Evolutionary conservation across 2,888 invertebrate species (phyloP), one percentile per base, ranked within the genome.

Genomic region (Atrina japonica): DNA sequence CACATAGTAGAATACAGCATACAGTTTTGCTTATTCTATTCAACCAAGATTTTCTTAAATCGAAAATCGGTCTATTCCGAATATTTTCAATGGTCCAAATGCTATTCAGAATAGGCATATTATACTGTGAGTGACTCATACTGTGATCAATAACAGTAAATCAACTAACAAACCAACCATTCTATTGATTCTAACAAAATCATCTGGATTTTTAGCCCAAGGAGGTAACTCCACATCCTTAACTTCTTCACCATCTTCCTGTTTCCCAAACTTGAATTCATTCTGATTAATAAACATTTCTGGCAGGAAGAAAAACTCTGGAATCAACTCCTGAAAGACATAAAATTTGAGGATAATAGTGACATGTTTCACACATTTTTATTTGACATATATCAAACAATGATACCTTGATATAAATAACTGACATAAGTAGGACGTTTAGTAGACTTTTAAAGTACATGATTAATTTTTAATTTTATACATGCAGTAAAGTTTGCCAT

Each of bases 231-330:
- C 94, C 6, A 99, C 97, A 91, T 98, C 96, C 5, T 94, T 95
- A 25, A 97, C 95, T 91, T 94, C 94, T 0, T 92, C 92, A 0
- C 95, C 96, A 63, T 97, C 97, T 86, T 98, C 97, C 60, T 96
- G 95, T 75, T 94, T 93, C 30, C 98, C 98, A 74, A 99, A 92
- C 71, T 96, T 93, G 92, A 96, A 98, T 47, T 93, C 92, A 91
- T 95, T 95, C 60, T 93, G 92, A 90, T 99, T 99, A 72, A 96
- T 94, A 88, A 99, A 95, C 97, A 99, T 98, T 92, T 99, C 99
- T 14, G 99, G 99, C 77, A 99, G 93, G 92, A 98, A 99, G 93
- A 97, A 99, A 91, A 99, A 95, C 92, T 99, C 99, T 0, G 99
- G 99, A 84, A 99, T 97, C 81, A 99, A 92, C 91, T 99, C 99